A percentile compares a stretch with the other conserved stretches of the same genome.
These are phyloP conservation scores for Sphaerophoria rueppellii DNA, from an alignment of 2,888 invertebrate species.

Conservation along the genomic window DNA sequence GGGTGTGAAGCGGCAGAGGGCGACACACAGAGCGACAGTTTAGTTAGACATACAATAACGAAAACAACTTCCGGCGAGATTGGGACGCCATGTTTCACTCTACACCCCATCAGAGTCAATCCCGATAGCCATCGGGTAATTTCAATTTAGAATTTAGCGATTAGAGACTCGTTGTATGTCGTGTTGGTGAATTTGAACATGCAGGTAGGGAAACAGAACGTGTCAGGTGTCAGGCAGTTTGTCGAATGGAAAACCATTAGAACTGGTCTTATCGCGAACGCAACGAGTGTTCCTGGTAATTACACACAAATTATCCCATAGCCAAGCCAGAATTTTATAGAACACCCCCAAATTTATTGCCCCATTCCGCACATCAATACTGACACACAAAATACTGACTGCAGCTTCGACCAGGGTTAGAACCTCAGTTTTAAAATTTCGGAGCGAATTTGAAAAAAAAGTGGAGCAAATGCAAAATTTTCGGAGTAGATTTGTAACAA, in stretches of 20 bases:
- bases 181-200: neutral
- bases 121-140: slow-evolving; percentile 66
- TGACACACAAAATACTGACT: slow-evolving; percentile 15
- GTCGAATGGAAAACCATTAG: slow-evolving; percentile 67
- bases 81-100: slow-evolving; percentile 52
- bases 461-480: no score
- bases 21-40: neutral
- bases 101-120: slow-evolving; percentile 66
- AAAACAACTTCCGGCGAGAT: slow-evolving; percentile 35
- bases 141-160: slow-evolving; percentile 72
- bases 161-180: slow-evolving; percentile 27
- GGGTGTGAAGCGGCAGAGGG: neutral
- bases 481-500: no score
- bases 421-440: no score
- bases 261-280: slow-evolving; percentile 46
- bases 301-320: slow-evolving; percentile 60
- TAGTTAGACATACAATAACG: neutral
- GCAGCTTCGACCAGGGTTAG: no score
- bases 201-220: slow-evolving; percentile 22
- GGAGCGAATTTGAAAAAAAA: no score
- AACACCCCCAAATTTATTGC: neutral
- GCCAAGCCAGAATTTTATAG: neutral
- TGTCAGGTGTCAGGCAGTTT: slow-evolving; percentile 69
- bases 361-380: neutral
- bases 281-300: slow-evolving; percentile 63